These are phyloP conservation scores for Pteromalus puparum DNA, from an alignment of 1,140 invertebrate genomes.

Conservation along the genomic window DNA sequence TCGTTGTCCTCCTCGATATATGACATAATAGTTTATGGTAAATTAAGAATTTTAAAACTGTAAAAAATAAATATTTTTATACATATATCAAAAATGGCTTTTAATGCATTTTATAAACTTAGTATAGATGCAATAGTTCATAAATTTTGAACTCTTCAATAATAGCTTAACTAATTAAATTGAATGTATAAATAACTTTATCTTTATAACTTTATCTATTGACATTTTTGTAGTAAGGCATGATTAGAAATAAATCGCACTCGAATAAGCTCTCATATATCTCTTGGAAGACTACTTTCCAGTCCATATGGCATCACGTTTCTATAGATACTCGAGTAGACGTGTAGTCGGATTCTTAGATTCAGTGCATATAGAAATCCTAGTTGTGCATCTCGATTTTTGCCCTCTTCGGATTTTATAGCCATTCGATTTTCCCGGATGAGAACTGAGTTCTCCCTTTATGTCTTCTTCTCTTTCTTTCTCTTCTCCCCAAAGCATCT, in stretches of 20 bases:
- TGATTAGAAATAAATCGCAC: not conserved
- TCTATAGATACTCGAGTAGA: constrained; percentile 10
- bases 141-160: too few species aligned
- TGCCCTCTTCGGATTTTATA: not conserved
- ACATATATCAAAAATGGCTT: too few species aligned
- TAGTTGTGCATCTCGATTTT: not conserved
- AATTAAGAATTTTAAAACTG: too few species aligned
- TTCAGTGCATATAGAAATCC: not conserved
- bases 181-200: not conserved
- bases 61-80: too few species aligned
- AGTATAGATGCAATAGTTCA: too few species aligned
- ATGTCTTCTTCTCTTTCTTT: not conserved
- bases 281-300: not conserved
- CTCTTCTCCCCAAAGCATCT: too few species aligned
- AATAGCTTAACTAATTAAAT: too few species aligned
- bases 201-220: not conserved
- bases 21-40: too few species aligned
- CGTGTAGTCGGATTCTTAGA: not conserved
- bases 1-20: too few species aligned
- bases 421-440: not conserved
- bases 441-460: too few species aligned
- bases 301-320: constrained; percentile 5
- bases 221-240: too few species aligned
- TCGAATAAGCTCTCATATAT: not conserved
- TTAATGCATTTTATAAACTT: too few species aligned